A percentile compares a stretch with the other conserved stretches of the same genome.
Conservation (phyloP, 2,888 invertebrate species). For the Nycteola revayana region DNA sequence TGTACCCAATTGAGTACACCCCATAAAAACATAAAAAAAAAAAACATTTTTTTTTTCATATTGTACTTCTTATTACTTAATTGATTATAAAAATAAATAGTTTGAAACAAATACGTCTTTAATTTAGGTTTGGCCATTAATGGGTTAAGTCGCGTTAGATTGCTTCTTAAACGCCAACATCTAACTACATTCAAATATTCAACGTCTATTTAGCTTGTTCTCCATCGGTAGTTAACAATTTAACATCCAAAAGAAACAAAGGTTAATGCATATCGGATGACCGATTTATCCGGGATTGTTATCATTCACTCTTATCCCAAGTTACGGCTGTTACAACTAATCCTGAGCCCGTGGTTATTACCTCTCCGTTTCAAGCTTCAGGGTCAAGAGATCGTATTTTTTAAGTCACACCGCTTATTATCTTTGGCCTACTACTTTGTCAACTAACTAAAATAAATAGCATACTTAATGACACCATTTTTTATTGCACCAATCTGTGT, state of each 20-base stretch:
- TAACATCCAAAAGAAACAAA: slow-evolving; percentile 42
- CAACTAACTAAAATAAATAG: slow-evolving; percentile 7
- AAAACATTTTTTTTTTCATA: too few relatives aligned
- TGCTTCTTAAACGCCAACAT: too few relatives aligned
- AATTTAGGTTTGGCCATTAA: too few relatives aligned
- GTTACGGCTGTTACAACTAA: slow-evolving; percentile 44
- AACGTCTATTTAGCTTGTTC: not conserved
- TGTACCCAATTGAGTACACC: too few relatives aligned
- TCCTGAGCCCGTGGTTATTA: slow-evolving; percentile 55
- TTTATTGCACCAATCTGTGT: too few relatives aligned
- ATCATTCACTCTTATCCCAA: slow-evolving; percentile 48
- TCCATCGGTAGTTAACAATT: slow-evolving; percentile 16
- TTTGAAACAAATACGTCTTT: too few relatives aligned
- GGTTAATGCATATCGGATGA: slow-evolving; percentile 56
- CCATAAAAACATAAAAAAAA: too few relatives aligned
- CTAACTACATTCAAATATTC: too few relatives aligned
- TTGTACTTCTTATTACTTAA: too few relatives aligned
- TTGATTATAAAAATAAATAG: too few relatives aligned
- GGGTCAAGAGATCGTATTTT: slow-evolving; percentile 24
- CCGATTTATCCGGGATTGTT: slow-evolving; percentile 47
- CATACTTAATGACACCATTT: too few relatives aligned
- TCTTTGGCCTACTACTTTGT: slow-evolving; percentile 14
- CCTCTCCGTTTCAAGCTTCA: slow-evolving; percentile 26
- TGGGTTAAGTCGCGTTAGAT: too few relatives aligned
- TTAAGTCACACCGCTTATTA: slow-evolving; percentile 15